Evolutionary conservation across 2,797 vertebrate genomes (phyloP).

Genomic region (Brachyrhaphis roseni): DNA sequence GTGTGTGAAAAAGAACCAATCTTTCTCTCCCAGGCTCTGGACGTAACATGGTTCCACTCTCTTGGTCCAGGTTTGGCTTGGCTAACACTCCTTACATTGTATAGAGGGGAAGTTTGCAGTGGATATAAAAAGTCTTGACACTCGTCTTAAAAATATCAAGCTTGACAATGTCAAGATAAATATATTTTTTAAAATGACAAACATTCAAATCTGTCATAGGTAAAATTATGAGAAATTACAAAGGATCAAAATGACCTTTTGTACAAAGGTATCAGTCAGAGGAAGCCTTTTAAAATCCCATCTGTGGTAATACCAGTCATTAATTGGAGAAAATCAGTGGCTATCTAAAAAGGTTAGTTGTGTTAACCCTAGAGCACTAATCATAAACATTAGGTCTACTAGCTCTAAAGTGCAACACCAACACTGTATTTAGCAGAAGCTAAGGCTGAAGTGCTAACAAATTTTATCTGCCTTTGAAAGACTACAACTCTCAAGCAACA

Average conservation of each 20-base stretch:
- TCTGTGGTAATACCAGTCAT: background rate
- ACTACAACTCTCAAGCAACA: background rate
- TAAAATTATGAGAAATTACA: background rate
- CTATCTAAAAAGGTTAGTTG: background rate
- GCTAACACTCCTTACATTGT: slow-evolving; percentile 67
- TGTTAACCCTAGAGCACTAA: background rate
- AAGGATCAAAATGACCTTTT: background rate
- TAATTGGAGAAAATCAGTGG: background rate
- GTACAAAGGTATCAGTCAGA: background rate
- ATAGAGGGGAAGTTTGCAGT: slow-evolving; percentile 6
- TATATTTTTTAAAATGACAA: background rate
- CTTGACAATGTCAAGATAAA: background rate
- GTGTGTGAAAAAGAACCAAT: slow-evolving; percentile 78
- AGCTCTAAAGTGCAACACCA: background rate
- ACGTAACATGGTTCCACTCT: slow-evolving; percentile 50
- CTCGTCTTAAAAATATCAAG: background rate
- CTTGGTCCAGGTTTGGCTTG: slow-evolving; percentile 48
- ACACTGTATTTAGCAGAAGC: too few relatives aligned
- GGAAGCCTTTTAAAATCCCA: background rate
- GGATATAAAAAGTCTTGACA: background rate
- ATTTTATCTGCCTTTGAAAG: background rate
- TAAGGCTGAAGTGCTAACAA: too few relatives aligned
- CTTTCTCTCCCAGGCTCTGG: slow-evolving; percentile 61
- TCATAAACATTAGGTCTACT: background rate
- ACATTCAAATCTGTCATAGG: background rate